Evolutionary conservation across 2,113 vertebrate species (phyloP).

Genomic region (Mesocricetus auratus): DNA sequence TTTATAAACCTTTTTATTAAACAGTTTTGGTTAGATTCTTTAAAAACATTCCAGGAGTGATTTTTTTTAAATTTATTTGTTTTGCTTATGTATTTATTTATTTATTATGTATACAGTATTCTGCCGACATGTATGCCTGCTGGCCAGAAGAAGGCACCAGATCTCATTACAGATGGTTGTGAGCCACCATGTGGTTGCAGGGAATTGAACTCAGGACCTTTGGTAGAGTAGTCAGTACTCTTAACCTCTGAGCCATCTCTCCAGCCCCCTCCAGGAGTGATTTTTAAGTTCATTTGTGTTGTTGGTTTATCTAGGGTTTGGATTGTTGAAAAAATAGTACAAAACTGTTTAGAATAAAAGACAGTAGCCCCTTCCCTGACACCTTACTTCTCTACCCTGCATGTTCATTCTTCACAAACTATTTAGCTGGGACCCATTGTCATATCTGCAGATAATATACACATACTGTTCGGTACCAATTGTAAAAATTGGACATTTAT

Average conservation of each 20-base stretch:
- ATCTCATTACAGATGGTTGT: too few species aligned
- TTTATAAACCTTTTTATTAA: conserved; percentile 55
- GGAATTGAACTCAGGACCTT: too few species aligned
- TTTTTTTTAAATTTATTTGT: too few species aligned
- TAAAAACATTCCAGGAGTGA: not conserved
- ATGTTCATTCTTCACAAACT: not conserved
- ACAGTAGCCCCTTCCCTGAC: not conserved
- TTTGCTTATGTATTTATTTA: too few species aligned
- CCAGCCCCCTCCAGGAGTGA: too few species aligned
- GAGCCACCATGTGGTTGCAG: too few species aligned
- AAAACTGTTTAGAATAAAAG: conserved; percentile 26
- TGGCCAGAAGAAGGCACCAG: too few species aligned
- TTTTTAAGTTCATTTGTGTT: conserved; percentile 42
- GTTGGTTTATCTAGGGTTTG: conserved; percentile 24
- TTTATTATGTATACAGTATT: too few species aligned
- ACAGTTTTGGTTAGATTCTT: conserved; percentile 56
- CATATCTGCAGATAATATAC: not conserved
- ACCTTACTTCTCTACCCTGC: not conserved
- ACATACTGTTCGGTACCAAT: not conserved
- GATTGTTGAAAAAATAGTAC: not conserved
- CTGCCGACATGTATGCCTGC: too few species aligned
- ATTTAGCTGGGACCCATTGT: not conserved
- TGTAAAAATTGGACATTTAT: not conserved
- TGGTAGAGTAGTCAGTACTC: too few species aligned
- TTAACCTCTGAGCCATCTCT: too few species aligned